These are phyloP conservation scores for Rhinella marina DNA, from an alignment of 2,797 vertebrate species.

Conservation along the genomic window DNA sequence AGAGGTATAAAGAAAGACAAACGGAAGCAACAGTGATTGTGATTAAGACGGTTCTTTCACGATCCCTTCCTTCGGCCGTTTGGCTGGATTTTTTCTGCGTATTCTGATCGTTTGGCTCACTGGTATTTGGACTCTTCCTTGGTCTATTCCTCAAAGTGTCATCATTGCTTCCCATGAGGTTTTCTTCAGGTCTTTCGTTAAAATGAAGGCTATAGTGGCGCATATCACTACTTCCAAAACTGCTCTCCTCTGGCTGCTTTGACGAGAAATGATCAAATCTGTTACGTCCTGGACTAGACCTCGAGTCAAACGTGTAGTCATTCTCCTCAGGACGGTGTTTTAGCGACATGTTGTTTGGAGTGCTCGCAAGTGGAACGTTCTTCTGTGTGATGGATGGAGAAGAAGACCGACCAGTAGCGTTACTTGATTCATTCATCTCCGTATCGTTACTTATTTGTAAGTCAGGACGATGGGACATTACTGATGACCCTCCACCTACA, in stretches of 20 bases:
- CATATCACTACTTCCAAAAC: background rate
- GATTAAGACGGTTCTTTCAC: background rate
- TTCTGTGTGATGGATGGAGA: background rate
- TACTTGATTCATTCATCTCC: background rate
- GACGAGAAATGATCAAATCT: background rate
- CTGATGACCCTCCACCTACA: background rate
- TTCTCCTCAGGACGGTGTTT: slow-evolving; percentile 21
- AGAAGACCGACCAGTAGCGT: background rate
- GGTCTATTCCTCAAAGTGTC: background rate
- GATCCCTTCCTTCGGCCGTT: background rate
- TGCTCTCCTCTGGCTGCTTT: slow-evolving; percentile 31
- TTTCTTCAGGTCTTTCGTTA: background rate
- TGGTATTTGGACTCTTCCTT: background rate
- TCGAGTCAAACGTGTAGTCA: background rate
- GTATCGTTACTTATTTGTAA: background rate
- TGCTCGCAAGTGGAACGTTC: background rate
- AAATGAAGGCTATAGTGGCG: background rate
- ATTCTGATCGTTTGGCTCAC: background rate
- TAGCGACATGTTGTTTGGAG: background rate
- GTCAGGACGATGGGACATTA: background rate
- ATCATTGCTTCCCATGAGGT: background rate
- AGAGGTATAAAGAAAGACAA: slow-evolving; percentile 12
- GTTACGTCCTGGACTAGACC: background rate
- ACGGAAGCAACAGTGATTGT: background rate
- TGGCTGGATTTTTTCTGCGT: background rate